Percentiles rank a stretch among this genome's conserved stretches.
These are phyloP conservation scores for Siniperca undulata DNA, from an alignment of 2,797 vertebrate genomes.

Conservation along the genomic window DNA sequence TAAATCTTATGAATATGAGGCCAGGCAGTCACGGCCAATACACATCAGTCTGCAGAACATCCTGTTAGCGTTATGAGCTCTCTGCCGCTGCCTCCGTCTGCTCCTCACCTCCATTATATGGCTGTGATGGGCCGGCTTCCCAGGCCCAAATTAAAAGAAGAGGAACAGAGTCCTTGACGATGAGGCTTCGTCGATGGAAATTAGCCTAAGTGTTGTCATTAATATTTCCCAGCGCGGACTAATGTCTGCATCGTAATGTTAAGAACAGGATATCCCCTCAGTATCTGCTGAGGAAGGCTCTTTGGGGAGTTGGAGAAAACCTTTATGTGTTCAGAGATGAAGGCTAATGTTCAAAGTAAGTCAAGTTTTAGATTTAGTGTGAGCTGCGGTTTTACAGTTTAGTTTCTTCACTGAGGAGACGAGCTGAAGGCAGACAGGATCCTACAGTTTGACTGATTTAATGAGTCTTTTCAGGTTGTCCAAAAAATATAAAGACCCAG, in stretches of 20 bases:
- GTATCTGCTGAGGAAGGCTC: conserved; percentile 72
- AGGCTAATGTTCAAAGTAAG: conserved; percentile 65
- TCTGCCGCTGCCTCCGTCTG: conserved; percentile 59
- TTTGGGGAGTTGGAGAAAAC: conserved; percentile 66
- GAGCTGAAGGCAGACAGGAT: background rate
- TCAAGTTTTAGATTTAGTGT: conserved; percentile 62
- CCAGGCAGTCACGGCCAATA: conserved; percentile 69
- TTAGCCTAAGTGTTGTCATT: conserved; percentile 82
- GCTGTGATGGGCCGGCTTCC: conserved; percentile 72
- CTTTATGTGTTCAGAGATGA: conserved; percentile 68
- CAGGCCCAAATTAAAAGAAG: conserved; percentile 77
- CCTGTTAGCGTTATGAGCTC: conserved; percentile 79
- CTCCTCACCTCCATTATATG: conserved; percentile 75
- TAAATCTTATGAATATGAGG: conserved; percentile 77
- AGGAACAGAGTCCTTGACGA: conserved; percentile 76
- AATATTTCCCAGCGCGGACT: conserved; percentile 70
- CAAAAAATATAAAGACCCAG: background rate
- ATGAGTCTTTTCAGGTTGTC: background rate
- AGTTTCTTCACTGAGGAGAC: background rate
- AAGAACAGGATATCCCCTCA: conserved; percentile 67
- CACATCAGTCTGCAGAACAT: conserved; percentile 76
- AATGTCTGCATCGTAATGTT: conserved; percentile 72
- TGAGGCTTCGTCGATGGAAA: conserved; percentile 65
- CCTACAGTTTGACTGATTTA: background rate
- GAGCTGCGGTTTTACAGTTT: conserved; percentile 9